Evolutionary conservation across 2,113 vertebrate species (phyloP).

Genomic region (Mustela nigripes): DNA sequence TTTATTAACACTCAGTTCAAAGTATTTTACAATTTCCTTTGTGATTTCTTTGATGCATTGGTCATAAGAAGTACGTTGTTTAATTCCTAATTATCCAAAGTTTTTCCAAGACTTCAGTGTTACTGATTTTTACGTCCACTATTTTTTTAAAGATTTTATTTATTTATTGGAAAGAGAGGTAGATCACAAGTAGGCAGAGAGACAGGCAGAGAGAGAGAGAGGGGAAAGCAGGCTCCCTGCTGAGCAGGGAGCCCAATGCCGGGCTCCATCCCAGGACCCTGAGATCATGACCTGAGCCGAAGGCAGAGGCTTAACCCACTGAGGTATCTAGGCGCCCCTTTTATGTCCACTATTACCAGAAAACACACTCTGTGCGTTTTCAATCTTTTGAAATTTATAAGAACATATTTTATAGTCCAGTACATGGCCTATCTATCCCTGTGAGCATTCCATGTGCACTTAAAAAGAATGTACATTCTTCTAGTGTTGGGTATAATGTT

Average conservation of each 20-base stretch:
- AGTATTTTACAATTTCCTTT: conserved; percentile 47
- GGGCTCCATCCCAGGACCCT: too few relatives aligned
- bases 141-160: neutral
- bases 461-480: neutral
- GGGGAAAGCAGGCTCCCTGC: too few relatives aligned
- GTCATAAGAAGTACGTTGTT: neutral
- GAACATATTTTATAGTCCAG: neutral
- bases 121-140: conserved; percentile 21
- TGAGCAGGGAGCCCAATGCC: too few relatives aligned
- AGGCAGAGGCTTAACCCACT: too few relatives aligned
- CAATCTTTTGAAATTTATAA: conserved; percentile 7
- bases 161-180: too few relatives aligned
- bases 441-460: neutral
- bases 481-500: neutral
- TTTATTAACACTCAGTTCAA: conserved; percentile 20
- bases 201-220: too few relatives aligned
- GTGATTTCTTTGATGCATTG: neutral
- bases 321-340: neutral
- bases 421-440: neutral
- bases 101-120: conserved; percentile 4
- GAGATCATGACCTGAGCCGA: too few relatives aligned
- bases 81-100: conserved; percentile 46
- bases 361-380: neutral
- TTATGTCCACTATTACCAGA: neutral
- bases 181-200: too few relatives aligned